Conservation (phyloP, 1,140 invertebrate species). For the Arion vulgaris region DNA sequence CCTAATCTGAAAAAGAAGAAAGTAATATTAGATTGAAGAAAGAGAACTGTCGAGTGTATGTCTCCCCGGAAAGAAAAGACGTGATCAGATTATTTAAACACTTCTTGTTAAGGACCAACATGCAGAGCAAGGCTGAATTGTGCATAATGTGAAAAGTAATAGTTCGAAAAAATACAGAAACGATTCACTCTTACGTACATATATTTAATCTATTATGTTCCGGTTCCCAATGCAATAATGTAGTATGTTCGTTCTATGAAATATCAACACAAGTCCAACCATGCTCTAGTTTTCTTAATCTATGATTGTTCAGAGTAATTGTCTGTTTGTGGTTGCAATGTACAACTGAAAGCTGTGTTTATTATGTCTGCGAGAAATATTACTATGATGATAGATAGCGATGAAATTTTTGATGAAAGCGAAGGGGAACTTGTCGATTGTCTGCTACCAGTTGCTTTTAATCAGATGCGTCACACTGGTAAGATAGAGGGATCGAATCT, state of each 20-base stretch:
- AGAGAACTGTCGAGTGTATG: too few species aligned
- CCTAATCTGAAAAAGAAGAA: too few species aligned
- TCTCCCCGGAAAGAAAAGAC: too few species aligned
- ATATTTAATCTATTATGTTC: too few species aligned
- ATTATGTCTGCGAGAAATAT: slow-evolving; percentile 30
- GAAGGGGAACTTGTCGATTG: slow-evolving; percentile 61
- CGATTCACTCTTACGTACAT: too few species aligned
- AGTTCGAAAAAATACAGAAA: too few species aligned
- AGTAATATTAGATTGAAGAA: too few species aligned
- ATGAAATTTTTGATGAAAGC: slow-evolving; percentile 53
- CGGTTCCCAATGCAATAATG: too few species aligned
- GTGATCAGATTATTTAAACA: too few species aligned
- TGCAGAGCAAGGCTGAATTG: too few species aligned
- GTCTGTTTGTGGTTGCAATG: neutral
- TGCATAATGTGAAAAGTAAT: too few species aligned
- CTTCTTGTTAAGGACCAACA: too few species aligned
- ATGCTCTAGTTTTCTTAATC: neutral
- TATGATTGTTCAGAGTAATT: neutral
- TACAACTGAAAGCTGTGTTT: neutral
- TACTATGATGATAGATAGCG: neutral
- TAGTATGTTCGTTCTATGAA: neutral
- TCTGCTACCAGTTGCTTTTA: slow-evolving; percentile 68
- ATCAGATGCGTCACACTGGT: slow-evolving; percentile 81
- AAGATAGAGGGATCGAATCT: slow-evolving; percentile 82
- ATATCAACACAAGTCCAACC: neutral